phyloP scores from a whole-genome alignment of 2,888 invertebrate species.

The Nymphalis c-album region DNA sequence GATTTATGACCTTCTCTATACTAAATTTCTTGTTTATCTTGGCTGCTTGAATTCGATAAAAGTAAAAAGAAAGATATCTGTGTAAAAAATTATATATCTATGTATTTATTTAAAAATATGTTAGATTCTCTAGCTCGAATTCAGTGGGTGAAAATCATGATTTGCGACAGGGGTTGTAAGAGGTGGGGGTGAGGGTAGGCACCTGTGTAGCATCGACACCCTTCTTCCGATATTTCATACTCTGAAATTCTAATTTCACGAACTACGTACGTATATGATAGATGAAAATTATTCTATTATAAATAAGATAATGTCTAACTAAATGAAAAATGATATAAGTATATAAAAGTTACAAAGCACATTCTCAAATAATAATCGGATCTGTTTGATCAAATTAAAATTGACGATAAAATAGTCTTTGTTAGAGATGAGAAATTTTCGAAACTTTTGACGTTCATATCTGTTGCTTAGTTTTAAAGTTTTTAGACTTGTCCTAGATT shows the following conservation, averaged over 20 bases:
- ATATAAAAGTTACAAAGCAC: constrained; percentile 20
- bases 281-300: constrained; percentile 2
- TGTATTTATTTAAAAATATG: neutral
- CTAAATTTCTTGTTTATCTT: too few species aligned
- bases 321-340: constrained; percentile 20
- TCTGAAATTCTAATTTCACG: constrained; percentile 27
- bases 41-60: neutral
- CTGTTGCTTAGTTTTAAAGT: constrained; percentile 36
- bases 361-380: constrained; percentile 6
- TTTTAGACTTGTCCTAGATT: constrained; percentile 33
- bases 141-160: constrained; percentile 40
- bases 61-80: neutral
- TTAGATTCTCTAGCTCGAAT: constrained; percentile 35
- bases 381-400: constrained; percentile 24
- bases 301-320: constrained; percentile 3
- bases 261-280: constrained; percentile 17
- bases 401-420: constrained; percentile 27
- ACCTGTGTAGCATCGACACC: constrained; percentile 42
- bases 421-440: constrained; percentile 28
- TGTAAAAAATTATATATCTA: neutral
- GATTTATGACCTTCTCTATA: too few species aligned
- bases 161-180: constrained; percentile 39
- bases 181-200: constrained; percentile 37
- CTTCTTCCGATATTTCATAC: constrained; percentile 40
- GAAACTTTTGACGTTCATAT: constrained; percentile 30